Conservation (phyloP, 92 coral and sea anemone genomes). For the Paramuricea clavata region DNA sequence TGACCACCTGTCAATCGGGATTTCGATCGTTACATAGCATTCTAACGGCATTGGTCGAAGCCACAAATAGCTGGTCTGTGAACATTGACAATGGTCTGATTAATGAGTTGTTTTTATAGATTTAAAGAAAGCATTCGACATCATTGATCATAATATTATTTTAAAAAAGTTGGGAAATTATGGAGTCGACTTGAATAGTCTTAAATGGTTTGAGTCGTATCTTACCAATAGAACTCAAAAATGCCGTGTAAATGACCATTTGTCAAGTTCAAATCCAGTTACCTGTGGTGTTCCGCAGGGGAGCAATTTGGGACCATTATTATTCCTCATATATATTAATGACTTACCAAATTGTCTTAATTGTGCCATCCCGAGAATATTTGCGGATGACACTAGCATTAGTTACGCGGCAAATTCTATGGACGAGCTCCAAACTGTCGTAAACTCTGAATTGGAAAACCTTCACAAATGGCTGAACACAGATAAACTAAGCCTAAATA, state of each 20-base stretch:
- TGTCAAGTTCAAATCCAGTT: background rate
- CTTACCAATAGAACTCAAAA: too few relatives aligned
- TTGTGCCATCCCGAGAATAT: background rate
- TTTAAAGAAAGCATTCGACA: slow-evolving; percentile 32
- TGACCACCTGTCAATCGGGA: slow-evolving; percentile 11
- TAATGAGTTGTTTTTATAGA: slow-evolving; percentile 26
- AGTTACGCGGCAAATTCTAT: slow-evolving; percentile 5
- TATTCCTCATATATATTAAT: too few relatives aligned
- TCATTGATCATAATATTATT: slow-evolving; percentile 7
- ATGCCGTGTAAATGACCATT: background rate
- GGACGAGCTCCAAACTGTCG: slow-evolving; percentile 18
- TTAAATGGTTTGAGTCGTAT: background rate
- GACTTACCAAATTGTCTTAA: background rate
- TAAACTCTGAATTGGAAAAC: background rate
- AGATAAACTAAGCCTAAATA: too few relatives aligned
- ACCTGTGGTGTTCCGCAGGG: background rate
- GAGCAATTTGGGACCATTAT: background rate
- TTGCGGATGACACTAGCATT: slow-evolving; percentile 34
- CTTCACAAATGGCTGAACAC: background rate
- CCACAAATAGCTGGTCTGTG: too few relatives aligned
- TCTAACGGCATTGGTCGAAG: slow-evolving; percentile 11
- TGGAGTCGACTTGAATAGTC: background rate
- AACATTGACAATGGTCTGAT: too few relatives aligned
- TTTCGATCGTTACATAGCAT: too few relatives aligned
- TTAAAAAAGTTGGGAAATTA: background rate